Base-by-base conservation (phyloP, 2,797 vertebrate genomes). In the Trichosurus vulpecula region DNA sequence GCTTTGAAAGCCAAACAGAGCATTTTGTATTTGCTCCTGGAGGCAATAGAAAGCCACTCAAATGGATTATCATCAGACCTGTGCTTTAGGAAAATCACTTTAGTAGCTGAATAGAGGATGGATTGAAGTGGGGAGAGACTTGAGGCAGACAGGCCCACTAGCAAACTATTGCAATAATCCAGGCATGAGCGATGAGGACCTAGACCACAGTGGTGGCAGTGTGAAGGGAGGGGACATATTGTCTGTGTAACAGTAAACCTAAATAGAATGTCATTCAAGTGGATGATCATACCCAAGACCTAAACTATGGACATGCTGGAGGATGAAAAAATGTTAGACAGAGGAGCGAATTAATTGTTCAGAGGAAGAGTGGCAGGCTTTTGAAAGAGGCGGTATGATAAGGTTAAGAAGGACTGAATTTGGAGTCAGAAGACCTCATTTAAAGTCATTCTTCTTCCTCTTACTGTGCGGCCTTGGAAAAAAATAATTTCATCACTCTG, bases 271-370 rank as follows among this genome's bases (percentile, higher is more conserved):
- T 29, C 58, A n/a, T 55, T 22, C 6, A 8, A 95, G 92, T 90
- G 91, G 94, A n/a, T 58, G 16, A 94, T 66, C 13, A 16, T 52
- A 90, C 56, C 35, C 31, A 57, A 54, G 55, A 90, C 47, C 57
- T 90, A 74, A 96, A 66, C 19, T 35, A 8, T 93, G 41, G 91
- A 61, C 90, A 41, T 8, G 52, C 27, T 91, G 52, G 89, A 74
- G 3, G 61, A 95, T 30, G 4, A 93, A 92, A 90, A 96, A n/a
- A n/a, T 92, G 53, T 92, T 92, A 35, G 1, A n/a, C 61, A 89
- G 35, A 35, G 53, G 52, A 57, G 25, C 0, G 12, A 92, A 93
- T 66, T 41, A 58, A 74, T 91, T 96, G 47, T 74, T 58, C 52
- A 61, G 30, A 74, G 95, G 55, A n/a, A 9, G 92, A 91, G 13